Conservation (phyloP, 2,113 vertebrate genomes). For the Stigmatopora nigra region DNA sequence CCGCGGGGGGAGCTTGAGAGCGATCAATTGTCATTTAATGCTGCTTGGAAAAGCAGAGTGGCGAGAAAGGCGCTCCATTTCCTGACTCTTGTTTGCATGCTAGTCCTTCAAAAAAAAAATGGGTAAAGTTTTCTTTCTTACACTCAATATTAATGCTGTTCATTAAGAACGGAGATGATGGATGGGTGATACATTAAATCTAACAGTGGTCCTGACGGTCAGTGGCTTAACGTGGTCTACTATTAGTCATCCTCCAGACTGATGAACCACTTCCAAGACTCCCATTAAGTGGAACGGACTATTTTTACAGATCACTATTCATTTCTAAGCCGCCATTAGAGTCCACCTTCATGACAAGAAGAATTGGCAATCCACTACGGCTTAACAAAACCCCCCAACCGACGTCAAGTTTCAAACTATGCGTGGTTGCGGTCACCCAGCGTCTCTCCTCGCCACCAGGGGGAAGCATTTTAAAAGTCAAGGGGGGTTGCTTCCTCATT, state of each 20-base stretch:
- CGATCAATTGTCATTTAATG: not conserved
- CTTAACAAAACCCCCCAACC: no score
- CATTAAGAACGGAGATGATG: not conserved
- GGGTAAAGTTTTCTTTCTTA: not conserved
- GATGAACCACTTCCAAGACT: not conserved
- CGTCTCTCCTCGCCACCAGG: constrained; percentile 53
- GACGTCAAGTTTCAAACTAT: no score
- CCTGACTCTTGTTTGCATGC: not conserved
- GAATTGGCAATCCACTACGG: not conserved
- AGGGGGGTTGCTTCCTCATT: constrained; percentile 19
- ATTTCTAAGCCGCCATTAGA: not conserved
- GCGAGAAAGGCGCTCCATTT: not conserved
- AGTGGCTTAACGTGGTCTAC: not conserved
- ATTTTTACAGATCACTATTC: not conserved
- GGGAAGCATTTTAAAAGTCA: constrained; percentile 65
- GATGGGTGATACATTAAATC: not conserved
- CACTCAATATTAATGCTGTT: not conserved
- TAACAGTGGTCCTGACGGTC: not conserved
- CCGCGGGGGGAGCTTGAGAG: not conserved
- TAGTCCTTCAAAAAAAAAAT: no score
- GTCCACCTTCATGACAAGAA: not conserved
- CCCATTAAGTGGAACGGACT: not conserved
- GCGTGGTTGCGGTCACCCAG: not conserved
- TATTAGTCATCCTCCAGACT: not conserved
- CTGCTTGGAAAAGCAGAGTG: not conserved